Evolutionary conservation across 2,797 vertebrate genomes (phyloP), one percentile per base, ranked within the genome.

Genomic region (Acomys russatus): DNA sequence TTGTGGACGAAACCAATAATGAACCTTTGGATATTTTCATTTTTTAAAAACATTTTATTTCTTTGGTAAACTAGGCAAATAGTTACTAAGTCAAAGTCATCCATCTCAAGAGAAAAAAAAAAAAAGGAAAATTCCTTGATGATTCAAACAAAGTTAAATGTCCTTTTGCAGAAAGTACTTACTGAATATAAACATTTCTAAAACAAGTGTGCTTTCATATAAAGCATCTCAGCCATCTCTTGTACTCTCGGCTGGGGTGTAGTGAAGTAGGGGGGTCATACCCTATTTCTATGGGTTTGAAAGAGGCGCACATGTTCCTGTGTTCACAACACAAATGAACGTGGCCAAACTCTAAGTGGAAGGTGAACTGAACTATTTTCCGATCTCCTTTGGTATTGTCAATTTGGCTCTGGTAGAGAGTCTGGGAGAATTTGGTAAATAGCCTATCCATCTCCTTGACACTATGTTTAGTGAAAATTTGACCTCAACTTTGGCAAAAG

Each of bases 31-130:
- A 77, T 66, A 22, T 38, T 77, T 78, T 88, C 23, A 85, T 35
- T 83, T 85, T 35, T 22, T 59, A 44, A 44, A 44, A 44, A 44
- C 56, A 4, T 84, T 79, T 71, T n/a, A 15, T 88, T 93, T 92
- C 59, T 87, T 90, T 92, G 38, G 22, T 83, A 95, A 88, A 15
- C 10, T 51, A 35, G 80, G 59, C 71, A 89, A 95, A 54, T 44
- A 61, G 20, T 71, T 90, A 64, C 49, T 83, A 25, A 30, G 28
- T 77, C 17, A 82, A 91, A 91, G 22, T 64, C 76, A 44, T 20
- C 3, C 70, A 28, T 73, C 70, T 89, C 63, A 83, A 91, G 90
- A 86, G 63, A 77, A 35, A 44, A 44, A 44, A 44, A 44, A 44
- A 44, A 94, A 84, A 79, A 96, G 44, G 63, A 85, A 93, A 76